phyloP scores from a whole-genome alignment of 1,140 invertebrate species.

The Chrysopa pallens region DNA sequence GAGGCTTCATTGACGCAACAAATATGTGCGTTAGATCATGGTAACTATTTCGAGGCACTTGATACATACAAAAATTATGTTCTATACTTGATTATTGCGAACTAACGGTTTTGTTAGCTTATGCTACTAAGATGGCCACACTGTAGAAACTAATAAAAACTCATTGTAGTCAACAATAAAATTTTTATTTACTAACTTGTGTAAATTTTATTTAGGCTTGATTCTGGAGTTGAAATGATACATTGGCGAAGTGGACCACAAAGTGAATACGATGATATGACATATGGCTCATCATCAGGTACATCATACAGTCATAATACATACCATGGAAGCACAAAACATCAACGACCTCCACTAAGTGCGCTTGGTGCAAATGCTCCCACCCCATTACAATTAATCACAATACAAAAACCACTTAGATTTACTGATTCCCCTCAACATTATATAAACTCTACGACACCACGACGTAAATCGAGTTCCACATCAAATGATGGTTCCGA shows the following conservation, averaged over 20 bases:
- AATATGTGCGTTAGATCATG: too few relatives aligned
- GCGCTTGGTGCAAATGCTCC: conserved; percentile 10
- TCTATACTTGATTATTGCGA: too few relatives aligned
- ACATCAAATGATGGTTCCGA: conserved; percentile 42
- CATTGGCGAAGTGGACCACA: conserved; percentile 17
- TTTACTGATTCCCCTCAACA: conserved; percentile 64
- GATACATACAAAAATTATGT: too few relatives aligned
- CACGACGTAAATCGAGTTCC: conserved; percentile 45
- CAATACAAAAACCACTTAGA: conserved; percentile 40
- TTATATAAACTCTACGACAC: conserved; percentile 29
- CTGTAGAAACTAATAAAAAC: too few relatives aligned
- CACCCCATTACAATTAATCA: conserved; percentile 22
- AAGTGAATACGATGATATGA: conserved; percentile 21
- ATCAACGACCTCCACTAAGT: conserved; percentile 49
- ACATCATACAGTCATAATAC: conserved; percentile 50
- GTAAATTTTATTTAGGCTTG: neutral
- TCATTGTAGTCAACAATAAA: too few relatives aligned
- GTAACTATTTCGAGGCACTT: too few relatives aligned
- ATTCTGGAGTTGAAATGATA: neutral
- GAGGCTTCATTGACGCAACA: too few relatives aligned
- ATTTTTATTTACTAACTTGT: too few relatives aligned
- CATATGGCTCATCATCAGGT: conserved; percentile 31
- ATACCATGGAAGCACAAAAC: conserved; percentile 70
- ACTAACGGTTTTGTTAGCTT: too few relatives aligned
- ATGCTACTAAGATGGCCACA: too few relatives aligned